A percentile compares a stretch with the other conserved stretches of the same genome.
phyloP scores from a whole-genome alignment of 1,140 invertebrate genomes.

The Onthophagus taurus region DNA sequence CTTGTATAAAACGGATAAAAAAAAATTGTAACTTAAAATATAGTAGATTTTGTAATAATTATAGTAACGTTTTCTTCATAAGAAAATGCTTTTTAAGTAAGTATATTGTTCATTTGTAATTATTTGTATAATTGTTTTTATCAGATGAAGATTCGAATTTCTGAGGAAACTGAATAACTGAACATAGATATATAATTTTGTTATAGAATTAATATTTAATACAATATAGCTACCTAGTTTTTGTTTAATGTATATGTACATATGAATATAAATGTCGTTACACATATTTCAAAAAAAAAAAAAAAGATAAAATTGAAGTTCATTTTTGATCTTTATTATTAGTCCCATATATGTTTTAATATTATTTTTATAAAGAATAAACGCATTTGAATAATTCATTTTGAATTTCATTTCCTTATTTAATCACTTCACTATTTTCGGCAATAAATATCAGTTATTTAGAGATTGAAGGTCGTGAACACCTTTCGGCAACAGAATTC shows the following conservation, averaged over 20 bases:
- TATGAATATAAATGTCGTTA: conserved; percentile 13
- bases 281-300: conserved; percentile 12
- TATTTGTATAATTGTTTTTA: conserved; percentile 37
- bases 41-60: conserved; percentile 34
- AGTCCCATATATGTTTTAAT: conserved; percentile 13
- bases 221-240: conserved; percentile 28
- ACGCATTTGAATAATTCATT: background rate
- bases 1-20: no score
- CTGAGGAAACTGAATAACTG: conserved; percentile 24
- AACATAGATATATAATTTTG: conserved; percentile 35
- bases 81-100: conserved; percentile 33
- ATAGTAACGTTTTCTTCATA: conserved; percentile 32
- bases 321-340: conserved; percentile 17
- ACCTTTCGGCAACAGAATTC: no score
- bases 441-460: no score
- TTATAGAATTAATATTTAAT: conserved; percentile 39
- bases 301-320: conserved; percentile 13
- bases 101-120: conserved; percentile 34
- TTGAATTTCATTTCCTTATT: background rate
- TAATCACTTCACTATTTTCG: no score
- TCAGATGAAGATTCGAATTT: conserved; percentile 17
- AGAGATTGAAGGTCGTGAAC: no score
- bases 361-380: conserved; percentile 15
- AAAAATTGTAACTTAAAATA: no score
- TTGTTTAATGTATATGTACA: conserved; percentile 16